Evolutionary conservation across 2,797 vertebrate species (phyloP).

Genomic region (Darevskia nairensis): DNA sequence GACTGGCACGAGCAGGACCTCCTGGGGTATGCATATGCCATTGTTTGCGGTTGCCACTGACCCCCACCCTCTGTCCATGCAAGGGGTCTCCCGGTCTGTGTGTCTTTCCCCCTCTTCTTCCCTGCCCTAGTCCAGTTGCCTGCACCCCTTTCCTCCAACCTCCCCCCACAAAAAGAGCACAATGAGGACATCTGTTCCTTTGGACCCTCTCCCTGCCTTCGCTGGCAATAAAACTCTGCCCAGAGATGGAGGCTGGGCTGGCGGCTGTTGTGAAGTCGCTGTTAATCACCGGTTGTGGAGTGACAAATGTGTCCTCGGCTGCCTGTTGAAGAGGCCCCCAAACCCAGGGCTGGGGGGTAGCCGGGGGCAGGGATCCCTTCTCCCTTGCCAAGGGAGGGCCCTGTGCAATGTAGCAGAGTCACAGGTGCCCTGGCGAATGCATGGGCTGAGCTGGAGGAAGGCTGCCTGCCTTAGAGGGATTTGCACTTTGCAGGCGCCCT

Average conservation of each 20-base stretch:
- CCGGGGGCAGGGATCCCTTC: neutral
- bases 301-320: neutral
- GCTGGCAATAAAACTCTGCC: neutral
- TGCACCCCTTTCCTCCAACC: neutral
- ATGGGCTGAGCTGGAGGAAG: too few species aligned
- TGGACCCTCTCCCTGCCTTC: neutral
- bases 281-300: neutral
- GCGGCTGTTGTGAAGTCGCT: neutral
- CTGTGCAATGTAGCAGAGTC: neutral
- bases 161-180: neutral
- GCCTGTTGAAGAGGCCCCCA: neutral
- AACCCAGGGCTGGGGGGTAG: neutral
- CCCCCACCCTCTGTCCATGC: too few species aligned
- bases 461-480: neutral
- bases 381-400: neutral
- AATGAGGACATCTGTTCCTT: neutral
- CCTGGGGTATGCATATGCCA: too few species aligned
- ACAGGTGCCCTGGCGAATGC: too few species aligned
- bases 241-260: neutral
- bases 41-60: too few species aligned
- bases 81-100: too few species aligned
- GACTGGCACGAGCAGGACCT: too few species aligned
- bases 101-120: too few species aligned
- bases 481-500: neutral
- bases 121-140: neutral